Conservation (phyloP, 2,888 invertebrate species). For the Meiosimyza decipiens region DNA sequence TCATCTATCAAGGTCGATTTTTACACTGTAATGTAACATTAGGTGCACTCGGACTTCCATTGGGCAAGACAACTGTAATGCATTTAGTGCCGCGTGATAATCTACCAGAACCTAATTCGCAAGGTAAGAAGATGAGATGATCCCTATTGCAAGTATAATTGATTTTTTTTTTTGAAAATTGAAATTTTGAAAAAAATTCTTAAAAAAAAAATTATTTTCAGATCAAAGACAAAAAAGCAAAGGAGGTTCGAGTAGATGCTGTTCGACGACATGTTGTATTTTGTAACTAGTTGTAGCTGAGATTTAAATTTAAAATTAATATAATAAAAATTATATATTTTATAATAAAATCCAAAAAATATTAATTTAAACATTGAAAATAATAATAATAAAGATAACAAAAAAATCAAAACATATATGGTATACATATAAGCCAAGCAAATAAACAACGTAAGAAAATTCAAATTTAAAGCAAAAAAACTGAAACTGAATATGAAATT, state of each 20-base stretch:
- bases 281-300: slow-evolving; percentile 73
- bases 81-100: slow-evolving; percentile 99
- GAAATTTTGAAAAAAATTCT: neutral
- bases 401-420: slow-evolving; percentile 9
- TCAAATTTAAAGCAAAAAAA: slow-evolving; percentile 32
- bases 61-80: slow-evolving; percentile 99
- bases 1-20: slow-evolving; percentile 99
- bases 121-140: slow-evolving; percentile 72
- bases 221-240: slow-evolving; percentile 97
- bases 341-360: slow-evolving; percentile 28
- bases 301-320: slow-evolving; percentile 31
- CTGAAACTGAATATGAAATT: neutral
- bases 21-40: slow-evolving; percentile 99
- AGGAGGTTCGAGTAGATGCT: slow-evolving; percentile 94
- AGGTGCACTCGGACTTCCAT: slow-evolving; percentile 95
- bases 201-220: slow-evolving; percentile 63
- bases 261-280: slow-evolving; percentile 93
- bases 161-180: neutral
- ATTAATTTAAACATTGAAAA: slow-evolving; percentile 13
- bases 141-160: too few relatives aligned
- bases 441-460: slow-evolving; percentile 32
- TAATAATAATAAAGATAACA: slow-evolving; percentile 15
- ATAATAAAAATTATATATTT: slow-evolving; percentile 37
- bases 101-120: slow-evolving; percentile 98
- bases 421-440: slow-evolving; percentile 3